Conservation (phyloP, 2,797 vertebrate species). For the Fistularia tabacaria region DNA sequence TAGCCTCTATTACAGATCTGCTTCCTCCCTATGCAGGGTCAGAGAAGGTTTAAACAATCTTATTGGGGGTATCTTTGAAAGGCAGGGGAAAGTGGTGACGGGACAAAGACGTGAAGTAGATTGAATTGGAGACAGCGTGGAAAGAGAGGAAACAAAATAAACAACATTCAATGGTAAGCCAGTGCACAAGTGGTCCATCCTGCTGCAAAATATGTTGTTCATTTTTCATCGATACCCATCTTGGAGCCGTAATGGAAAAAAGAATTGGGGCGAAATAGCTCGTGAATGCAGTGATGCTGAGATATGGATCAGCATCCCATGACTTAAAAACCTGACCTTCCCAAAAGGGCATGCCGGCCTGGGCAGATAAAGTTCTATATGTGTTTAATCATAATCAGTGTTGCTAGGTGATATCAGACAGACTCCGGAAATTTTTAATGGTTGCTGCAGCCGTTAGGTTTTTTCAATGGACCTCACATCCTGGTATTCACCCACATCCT, state of each 20-base stretch:
- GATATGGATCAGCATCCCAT: slow-evolving; percentile 17
- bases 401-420: slow-evolving; percentile 57
- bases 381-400: slow-evolving; percentile 53
- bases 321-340: slow-evolving; percentile 43
- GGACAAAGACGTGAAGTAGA: slow-evolving; percentile 22
- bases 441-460: slow-evolving; percentile 20
- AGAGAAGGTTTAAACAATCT: background rate
- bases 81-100: background rate
- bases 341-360: slow-evolving; percentile 35
- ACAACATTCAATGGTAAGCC: background rate
- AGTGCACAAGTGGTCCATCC: too few relatives aligned
- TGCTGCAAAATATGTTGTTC: too few relatives aligned
- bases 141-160: background rate
- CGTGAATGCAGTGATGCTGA: background rate
- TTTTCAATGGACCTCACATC: slow-evolving; percentile 55
- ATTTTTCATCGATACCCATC: too few relatives aligned
- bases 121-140: slow-evolving; percentile 19
- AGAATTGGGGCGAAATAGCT: background rate
- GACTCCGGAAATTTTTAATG: slow-evolving; percentile 27
- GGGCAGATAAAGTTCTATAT: slow-evolving; percentile 44
- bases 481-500: slow-evolving; percentile 68
- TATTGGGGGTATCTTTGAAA: background rate
- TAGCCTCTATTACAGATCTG: slow-evolving; percentile 3
- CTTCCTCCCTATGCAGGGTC: background rate
- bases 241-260: background rate